phyloP scores from a whole-genome alignment of 2,888 invertebrate species.

The Melanargia galathea region DNA sequence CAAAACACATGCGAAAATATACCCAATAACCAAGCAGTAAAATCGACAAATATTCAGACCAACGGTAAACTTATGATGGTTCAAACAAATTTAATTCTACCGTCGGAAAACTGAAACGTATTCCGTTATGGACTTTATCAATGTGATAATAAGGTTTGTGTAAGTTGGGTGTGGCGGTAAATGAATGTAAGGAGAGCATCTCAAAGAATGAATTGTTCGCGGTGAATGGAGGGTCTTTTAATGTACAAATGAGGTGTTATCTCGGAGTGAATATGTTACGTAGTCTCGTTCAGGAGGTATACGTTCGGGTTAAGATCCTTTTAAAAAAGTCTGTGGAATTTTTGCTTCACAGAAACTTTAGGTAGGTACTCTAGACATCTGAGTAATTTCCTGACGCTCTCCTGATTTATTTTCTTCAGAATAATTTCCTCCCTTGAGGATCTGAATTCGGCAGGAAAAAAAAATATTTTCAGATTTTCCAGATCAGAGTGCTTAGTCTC shows the following conservation, averaged over 20 bases:
- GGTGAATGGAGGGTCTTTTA: constrained; percentile 69
- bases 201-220: constrained; percentile 63
- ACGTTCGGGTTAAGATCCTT: constrained; percentile 20
- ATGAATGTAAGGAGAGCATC: constrained; percentile 40
- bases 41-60: neutral
- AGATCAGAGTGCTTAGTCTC: no score
- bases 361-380: no score
- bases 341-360: neutral
- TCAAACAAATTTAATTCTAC: constrained; percentile 41
- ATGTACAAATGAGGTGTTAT: constrained; percentile 65
- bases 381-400: no score
- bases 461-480: no score
- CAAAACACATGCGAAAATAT: constrained; percentile 25
- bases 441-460: no score
- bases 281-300: constrained; percentile 20
- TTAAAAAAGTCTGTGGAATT: constrained; percentile 19
- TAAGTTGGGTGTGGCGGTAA: constrained; percentile 29
- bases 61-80: neutral
- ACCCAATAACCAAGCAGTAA: constrained; percentile 22
- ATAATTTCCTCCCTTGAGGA: no score
- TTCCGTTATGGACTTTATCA: constrained; percentile 34
- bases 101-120: constrained; percentile 25
- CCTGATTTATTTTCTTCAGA: no score
- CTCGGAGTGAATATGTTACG: constrained; percentile 45
- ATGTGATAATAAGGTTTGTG: constrained; percentile 29